Conservation (phyloP, 1,140 invertebrate genomes). For the Platyscapa corneri region DNA sequence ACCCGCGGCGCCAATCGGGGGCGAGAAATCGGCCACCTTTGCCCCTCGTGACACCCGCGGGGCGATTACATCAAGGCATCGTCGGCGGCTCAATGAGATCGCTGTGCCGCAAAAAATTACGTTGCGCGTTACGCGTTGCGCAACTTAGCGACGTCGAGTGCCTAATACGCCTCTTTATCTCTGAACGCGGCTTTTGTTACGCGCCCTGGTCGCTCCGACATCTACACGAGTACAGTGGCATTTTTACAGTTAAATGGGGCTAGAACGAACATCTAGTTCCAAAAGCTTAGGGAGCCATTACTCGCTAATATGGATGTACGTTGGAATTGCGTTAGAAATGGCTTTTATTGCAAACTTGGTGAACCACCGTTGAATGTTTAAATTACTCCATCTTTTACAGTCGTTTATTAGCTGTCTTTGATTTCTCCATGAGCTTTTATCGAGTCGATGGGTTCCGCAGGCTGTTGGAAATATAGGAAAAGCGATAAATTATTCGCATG, state of each 20-base stretch:
- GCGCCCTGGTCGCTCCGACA: background rate
- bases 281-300: no score
- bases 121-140: background rate
- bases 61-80: conserved; percentile 60
- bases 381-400: background rate
- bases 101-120: conserved; percentile 24
- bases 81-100: conserved; percentile 30
- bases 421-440: background rate
- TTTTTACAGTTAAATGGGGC: no score
- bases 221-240: background rate
- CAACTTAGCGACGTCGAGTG: background rate
- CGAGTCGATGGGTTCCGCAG: background rate
- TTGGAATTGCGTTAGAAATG: background rate
- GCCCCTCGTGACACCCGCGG: conserved; percentile 65
- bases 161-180: background rate
- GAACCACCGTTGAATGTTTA: background rate
- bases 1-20: conserved; percentile 66
- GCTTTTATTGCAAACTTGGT: background rate
- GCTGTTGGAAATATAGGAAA: no score
- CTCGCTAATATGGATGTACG: no score
- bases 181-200: background rate
- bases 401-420: no score
- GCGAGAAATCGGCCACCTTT: conserved; percentile 69
- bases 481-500: no score
- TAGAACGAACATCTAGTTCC: no score